These are phyloP conservation scores for Cottoperca gobio DNA, from an alignment of 2,797 vertebrate genomes.

Conservation along the genomic window DNA sequence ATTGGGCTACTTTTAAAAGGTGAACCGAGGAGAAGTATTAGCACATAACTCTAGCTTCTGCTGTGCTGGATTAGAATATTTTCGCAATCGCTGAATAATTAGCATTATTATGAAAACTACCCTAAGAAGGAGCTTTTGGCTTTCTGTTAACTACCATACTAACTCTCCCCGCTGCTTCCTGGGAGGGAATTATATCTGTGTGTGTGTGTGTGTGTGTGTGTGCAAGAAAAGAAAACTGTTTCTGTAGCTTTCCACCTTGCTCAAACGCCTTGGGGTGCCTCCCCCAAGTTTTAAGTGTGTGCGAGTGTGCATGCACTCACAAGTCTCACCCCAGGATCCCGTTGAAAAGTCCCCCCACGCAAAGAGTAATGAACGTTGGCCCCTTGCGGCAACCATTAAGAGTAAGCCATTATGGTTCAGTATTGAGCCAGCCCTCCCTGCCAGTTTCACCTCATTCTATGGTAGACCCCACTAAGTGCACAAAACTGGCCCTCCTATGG, in stretches of 20 bases:
- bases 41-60: conserved; percentile 22
- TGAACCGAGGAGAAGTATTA: conserved; percentile 49
- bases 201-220: conserved; percentile 3
- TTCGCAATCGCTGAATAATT: conserved; percentile 52
- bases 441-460: conserved; percentile 66
- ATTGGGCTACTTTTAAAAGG: conserved; percentile 60
- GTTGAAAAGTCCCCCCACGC: conserved; percentile 59
- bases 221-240: conserved; percentile 35
- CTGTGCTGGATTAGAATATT: conserved; percentile 35
- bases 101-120: conserved; percentile 39
- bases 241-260: conserved; percentile 28
- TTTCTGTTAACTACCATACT: conserved; percentile 35
- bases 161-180: conserved; percentile 20
- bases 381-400: conserved; percentile 77
- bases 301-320: conserved; percentile 28
- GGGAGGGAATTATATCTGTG: conserved; percentile 14
- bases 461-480: conserved; percentile 73
- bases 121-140: conserved; percentile 25
- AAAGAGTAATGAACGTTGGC: conserved; percentile 76
- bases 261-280: conserved; percentile 36
- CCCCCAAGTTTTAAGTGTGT: conserved; percentile 38
- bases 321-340: conserved; percentile 58
- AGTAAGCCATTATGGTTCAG: conserved; percentile 72
- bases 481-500: conserved; percentile 74
- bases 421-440: conserved; percentile 70